These are phyloP conservation scores for Agelaius tricolor DNA, from an alignment of 2,113 vertebrate species.

Conservation along the genomic window DNA sequence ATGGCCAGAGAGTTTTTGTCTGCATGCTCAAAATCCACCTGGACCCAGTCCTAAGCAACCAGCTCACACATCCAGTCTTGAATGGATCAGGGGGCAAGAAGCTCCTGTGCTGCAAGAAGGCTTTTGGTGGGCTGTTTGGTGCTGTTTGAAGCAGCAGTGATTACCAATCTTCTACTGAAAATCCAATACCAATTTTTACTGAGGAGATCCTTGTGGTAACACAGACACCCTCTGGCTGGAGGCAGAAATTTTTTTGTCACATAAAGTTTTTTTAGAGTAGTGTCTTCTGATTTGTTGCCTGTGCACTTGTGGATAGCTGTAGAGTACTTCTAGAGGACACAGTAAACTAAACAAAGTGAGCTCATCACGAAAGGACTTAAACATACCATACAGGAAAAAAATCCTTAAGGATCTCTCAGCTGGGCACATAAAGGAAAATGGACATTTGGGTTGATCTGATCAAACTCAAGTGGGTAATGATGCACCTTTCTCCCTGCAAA, in stretches of 20 bases:
- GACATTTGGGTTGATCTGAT: not conserved
- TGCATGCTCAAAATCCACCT: not conserved
- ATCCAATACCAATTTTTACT: not conserved
- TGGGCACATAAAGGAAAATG: not conserved
- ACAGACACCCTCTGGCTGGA: accelerated
- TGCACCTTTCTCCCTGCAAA: not conserved
- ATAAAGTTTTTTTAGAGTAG: not conserved
- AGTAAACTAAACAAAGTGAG: not conserved
- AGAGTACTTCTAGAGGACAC: not conserved
- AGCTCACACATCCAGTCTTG: not conserved
- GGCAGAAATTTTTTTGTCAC: not conserved
- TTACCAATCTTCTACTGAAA: not conserved
- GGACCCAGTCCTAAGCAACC: not conserved
- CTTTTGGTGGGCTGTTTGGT: accelerated
- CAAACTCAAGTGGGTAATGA: not conserved
- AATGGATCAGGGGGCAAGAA: not conserved
- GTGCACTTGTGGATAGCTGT: not conserved
- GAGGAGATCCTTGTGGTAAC: not conserved
- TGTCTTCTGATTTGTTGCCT: not conserved
- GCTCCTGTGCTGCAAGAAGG: not conserved
- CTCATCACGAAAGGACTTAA: not conserved
- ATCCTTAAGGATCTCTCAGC: not conserved
- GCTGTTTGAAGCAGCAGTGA: not conserved
- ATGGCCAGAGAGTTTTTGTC: not conserved
- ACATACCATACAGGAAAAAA: not conserved